Evolutionary conservation across 2,888 invertebrate species (phyloP), one percentile per base, ranked within the genome.

Genomic region (Luffia ferchaultella): DNA sequence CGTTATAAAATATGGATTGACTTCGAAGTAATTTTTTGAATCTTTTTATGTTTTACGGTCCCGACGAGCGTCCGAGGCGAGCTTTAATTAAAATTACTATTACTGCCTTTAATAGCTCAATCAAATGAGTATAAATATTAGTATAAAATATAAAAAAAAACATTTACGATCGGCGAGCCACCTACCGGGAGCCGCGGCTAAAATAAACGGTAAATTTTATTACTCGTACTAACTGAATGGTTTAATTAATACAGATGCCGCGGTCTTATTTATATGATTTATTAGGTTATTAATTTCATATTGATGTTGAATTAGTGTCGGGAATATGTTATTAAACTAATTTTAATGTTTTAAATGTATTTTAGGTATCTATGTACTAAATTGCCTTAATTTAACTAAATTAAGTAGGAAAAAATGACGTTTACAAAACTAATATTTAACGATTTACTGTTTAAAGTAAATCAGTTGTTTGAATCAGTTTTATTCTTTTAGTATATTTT

Each of bases 61-160:
- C 43, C n/a, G 43, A n/a, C 16, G 43, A n/a, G 43, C 16, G 16
- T 42, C 43, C 16, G 43, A 17, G 43, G 43, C 43, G 5, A 17
- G 7, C n/a, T 46, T 46, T 50, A 50, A 50, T 50, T 46, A 46
- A 50, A 46, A 50, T 46, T 41, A 45, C 45, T 15, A 30, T 59
- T 49, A 58, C 52, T 57, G 54, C 53, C 50, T 57, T 60, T 63
- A 60, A 65, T 58, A 55, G 58, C 64, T 65, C 60, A 65, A 67
- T 69, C 61, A 67, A 63, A 49, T 43, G 40, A 49, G 3, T 49
- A 49, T 49, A 49, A 49, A 64, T 58, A 63, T 60, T 58, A 55
- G 56, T 62, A 62, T 60, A 60, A 58, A 58, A 57, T 54, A 57
- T 49, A 57, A 60, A 60, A 56, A 53, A 56, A 60, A 60, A 51